Base-by-base conservation (phyloP, 2,797 vertebrate species). In the Nasua narica region DNA sequence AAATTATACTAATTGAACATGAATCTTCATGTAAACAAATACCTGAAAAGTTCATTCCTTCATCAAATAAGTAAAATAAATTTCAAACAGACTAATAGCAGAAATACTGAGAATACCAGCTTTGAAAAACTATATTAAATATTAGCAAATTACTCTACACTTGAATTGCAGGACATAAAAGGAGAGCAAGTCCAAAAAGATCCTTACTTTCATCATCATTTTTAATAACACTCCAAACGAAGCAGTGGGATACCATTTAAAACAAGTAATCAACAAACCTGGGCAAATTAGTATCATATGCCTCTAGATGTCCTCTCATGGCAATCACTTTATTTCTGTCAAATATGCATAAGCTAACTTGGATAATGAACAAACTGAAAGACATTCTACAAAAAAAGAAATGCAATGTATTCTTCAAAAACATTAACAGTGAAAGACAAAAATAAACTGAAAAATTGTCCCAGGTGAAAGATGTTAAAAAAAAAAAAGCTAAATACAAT, bases 51-150 rank as follows among this genome's bases (percentile, higher is more conserved):
- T 72, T 27, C 16, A 65, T 48, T 65, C 25, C 43, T 82, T 87
- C 37, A 87, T 46, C n/a, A 78, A 90, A 56, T 35, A 86, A 69
- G 54, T 48, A 95, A 93, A 78, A 79, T 62, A 86, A 83, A 93
- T 27, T 79, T 93, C 72, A 96, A 94, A 37, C 52, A 52, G 16
- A 91, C 37, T 78, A 70, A 82, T 12, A 95, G 21, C 60, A 92
- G 18, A 62, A 96, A 84, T 58, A 70, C 7, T 37, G 32, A 14
- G 37, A 50, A 87, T 43, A 94, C n/a, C 65, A 83, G 82, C 23
- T 43, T 46, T n/a, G 46, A 79, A 82, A 27, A 87, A 84, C 83
- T 88, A 60, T 46, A 70, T 54, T 89, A 78, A 83, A 65, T 93
- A 84, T 12, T 21, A 83, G n/a, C 15, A 56, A 84, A 85, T 43